These are phyloP conservation scores for Monomorium pharaonis DNA, from an alignment of 1,140 invertebrate species.

Conservation along the genomic window DNA sequence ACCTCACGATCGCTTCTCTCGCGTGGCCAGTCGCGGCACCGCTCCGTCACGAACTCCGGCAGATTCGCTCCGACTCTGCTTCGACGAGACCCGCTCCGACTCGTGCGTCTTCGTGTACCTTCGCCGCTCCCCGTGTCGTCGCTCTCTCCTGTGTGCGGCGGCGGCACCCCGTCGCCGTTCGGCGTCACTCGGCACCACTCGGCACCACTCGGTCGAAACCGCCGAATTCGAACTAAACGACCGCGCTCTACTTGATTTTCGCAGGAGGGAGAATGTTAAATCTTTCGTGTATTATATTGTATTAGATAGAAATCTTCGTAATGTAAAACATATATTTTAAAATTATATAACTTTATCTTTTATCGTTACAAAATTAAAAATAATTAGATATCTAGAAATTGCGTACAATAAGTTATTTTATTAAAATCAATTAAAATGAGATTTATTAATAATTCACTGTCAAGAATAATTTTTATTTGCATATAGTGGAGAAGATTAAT, in stretches of 20 bases:
- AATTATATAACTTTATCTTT: no score
- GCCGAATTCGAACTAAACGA: background rate
- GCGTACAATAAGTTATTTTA: constrained; percentile 12
- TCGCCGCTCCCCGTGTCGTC: constrained; percentile 37
- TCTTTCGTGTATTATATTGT: background rate
- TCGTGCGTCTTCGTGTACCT: constrained; percentile 27
- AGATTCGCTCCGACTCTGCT: constrained; percentile 6
- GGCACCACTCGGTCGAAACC: constrained; percentile 39
- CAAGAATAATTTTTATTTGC: background rate
- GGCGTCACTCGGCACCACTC: constrained; percentile 43
- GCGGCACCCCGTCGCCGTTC: constrained; percentile 9
- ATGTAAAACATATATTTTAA: background rate
- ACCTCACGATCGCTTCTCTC: constrained; percentile 29
- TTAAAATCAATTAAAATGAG: background rate
- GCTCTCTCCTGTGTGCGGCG: background rate
- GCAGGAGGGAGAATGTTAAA: background rate
- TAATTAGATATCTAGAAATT: no score
- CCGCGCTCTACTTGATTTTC: background rate
- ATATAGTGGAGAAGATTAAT: no score
- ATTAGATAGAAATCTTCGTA: background rate
- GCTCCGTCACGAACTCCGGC: constrained; percentile 45
- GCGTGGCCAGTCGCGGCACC: constrained; percentile 58
- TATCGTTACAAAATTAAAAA: no score
- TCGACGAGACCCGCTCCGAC: constrained; percentile 33
- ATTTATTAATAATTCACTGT: background rate